Conservation (phyloP, 2,113 vertebrate genomes). For the Pterocles gutturalis region DNA sequence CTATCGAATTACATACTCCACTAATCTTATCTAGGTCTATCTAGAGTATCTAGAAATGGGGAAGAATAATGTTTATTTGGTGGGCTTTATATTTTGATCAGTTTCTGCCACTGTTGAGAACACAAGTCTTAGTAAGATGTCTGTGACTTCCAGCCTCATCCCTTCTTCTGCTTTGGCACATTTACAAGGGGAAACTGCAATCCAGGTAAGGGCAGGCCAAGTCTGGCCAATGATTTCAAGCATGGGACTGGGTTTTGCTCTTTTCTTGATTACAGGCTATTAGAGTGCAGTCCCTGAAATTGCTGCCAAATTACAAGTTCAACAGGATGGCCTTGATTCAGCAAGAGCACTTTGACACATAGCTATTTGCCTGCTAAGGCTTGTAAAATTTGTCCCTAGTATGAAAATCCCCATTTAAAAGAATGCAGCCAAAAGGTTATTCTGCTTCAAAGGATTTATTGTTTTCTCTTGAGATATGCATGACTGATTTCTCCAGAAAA, state of each 20-base stretch:
- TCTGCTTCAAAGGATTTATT: slow-evolving; percentile 74
- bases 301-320: not conserved
- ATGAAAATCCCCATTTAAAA: slow-evolving; percentile 55
- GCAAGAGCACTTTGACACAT: slow-evolving; percentile 14
- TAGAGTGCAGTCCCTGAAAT: not conserved
- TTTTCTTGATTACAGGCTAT: not conserved
- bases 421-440: slow-evolving; percentile 58
- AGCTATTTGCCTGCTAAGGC: not conserved
- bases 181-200: not conserved
- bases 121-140: not conserved
- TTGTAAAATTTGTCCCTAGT: slow-evolving; percentile 1
- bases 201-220: not conserved
- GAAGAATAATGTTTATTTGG: not conserved
- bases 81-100: not conserved
- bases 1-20: not conserved
- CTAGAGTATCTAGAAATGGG: not conserved
- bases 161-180: not conserved
- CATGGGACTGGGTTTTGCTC: not conserved
- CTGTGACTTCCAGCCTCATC: not conserved
- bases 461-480: slow-evolving; percentile 61
- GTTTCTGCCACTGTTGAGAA: not conserved
- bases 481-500: slow-evolving; percentile 71
- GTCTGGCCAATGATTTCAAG: not conserved
- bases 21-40: not conserved
- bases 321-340: slow-evolving; percentile 59